Base-by-base conservation (phyloP, 2,797 vertebrate genomes). In the Uromys caudimaculatus region DNA sequence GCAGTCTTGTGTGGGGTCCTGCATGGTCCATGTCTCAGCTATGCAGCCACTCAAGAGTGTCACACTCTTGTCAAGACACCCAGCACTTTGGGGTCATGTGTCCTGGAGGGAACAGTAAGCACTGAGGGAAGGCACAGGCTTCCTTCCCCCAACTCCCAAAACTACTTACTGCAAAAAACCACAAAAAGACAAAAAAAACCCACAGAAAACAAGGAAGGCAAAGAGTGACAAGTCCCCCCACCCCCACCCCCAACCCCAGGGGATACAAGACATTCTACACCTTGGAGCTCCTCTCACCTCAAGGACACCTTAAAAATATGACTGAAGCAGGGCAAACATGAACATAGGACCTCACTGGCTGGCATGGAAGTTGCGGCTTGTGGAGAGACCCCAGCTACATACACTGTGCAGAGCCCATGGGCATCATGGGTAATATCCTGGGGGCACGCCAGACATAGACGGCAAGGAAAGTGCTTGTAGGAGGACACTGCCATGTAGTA, bases 341-440 rank as follows among this genome's bases (percentile, higher is more conserved):
- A 56, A 44, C 16, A 29, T 41, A 83, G 27, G 27, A 21, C 27
- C 62, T 56, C 29, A 19, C 14, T 21, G 27, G 56, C 13, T 9
- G 2, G 29, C 0, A 4, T 10, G 2, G 90, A 47, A 41, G 32
- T 23, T 27, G 52, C 12, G 17, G 27, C 8, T 8, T 12, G 7
- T 0, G 21, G 1, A n/a, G 76, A 29, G 58, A 29, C 0, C 5
- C 0, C 0, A 3, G 27, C 1, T 6, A 24, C 21, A 64, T 0
- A 0, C 21, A 21, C 50, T 11, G 14, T 47, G 16, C 21, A 38
- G 67, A 82, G 21, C 23, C 56, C 6, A 17, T 19, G 11, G 32
- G 29, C 32, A 44, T 32, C 7, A 50, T 35, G 27, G 54, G 62
- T 41, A 88, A 73, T 54, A 24, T 41, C n/a, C 38, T 52, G 27